Evolutionary conservation across 2,888 invertebrate genomes (phyloP).

Genomic region (Drosophila ezoana): DNA sequence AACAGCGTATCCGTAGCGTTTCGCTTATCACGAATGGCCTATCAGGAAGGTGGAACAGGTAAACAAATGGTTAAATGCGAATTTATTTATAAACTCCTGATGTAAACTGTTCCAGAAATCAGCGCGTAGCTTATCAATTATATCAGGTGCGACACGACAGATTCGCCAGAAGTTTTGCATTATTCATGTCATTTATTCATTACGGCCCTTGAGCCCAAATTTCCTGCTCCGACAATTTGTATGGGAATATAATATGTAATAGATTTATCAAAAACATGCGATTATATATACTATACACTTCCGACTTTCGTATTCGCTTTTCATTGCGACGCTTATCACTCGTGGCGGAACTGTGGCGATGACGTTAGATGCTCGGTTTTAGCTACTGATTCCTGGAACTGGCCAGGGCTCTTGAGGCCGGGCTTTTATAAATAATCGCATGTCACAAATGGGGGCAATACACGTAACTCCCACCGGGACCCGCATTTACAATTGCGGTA

Average conservation of each 20-base stretch:
- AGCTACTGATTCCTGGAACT: slow-evolving; percentile 10
- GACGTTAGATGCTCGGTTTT: slow-evolving; percentile 10
- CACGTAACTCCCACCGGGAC: slow-evolving; percentile 6
- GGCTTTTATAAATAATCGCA: neutral
- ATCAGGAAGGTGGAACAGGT: slow-evolving; percentile 11
- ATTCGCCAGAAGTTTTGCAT: slow-evolving; percentile 52
- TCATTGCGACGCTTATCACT: slow-evolving; percentile 8
- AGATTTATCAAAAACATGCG: neutral
- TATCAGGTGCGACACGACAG: slow-evolving; percentile 22
- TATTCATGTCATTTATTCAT: slow-evolving; percentile 46
- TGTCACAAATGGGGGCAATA: slow-evolving; percentile 25
- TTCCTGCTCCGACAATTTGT: slow-evolving; percentile 23
- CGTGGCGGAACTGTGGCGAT: neutral
- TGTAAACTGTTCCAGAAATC: slow-evolving; percentile 41
- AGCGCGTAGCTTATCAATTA: slow-evolving; percentile 36
- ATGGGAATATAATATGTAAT: too few relatives aligned
- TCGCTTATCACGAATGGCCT: slow-evolving; percentile 46
- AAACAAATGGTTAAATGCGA: slow-evolving; percentile 27
- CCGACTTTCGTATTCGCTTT: neutral
- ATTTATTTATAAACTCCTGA: slow-evolving; percentile 58
- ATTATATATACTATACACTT: neutral
- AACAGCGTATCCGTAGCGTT: slow-evolving; percentile 18
- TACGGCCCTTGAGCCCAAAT: slow-evolving; percentile 7
- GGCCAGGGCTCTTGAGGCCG: neutral
- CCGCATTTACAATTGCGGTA: slow-evolving; percentile 37